A percentile compares a stretch with the other conserved stretches of the same genome.
phyloP scores from a whole-genome alignment of 2,888 invertebrate species.

The Graphium colonna region DNA sequence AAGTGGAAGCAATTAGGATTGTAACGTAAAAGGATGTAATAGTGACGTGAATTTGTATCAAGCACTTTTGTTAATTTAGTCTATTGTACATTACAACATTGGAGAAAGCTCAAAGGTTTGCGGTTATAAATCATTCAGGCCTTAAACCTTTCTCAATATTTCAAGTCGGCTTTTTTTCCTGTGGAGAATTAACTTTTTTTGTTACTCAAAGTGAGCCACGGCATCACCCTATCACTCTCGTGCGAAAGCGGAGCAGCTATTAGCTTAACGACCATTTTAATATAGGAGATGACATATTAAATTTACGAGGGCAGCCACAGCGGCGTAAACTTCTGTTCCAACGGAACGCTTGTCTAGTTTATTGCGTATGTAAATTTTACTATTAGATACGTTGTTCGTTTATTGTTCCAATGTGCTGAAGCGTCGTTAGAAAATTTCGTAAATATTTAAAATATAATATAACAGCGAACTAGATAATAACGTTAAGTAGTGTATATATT shows the following conservation, averaged over 20 bases:
- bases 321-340: slow-evolving; percentile 63
- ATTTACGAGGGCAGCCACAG: slow-evolving; percentile 73
- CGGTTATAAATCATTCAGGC: slow-evolving; percentile 16
- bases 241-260: slow-evolving; percentile 68
- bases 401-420: slow-evolving; percentile 29
- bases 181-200: slow-evolving; percentile 38
- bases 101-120: slow-evolving; percentile 1
- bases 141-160: slow-evolving; percentile 16
- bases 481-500: no score
- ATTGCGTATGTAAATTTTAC: slow-evolving; percentile 70
- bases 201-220: slow-evolving; percentile 52
- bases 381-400: slow-evolving; percentile 65
- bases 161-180: slow-evolving; percentile 25
- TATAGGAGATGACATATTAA: slow-evolving; percentile 78
- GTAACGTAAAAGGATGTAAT: slow-evolving; percentile 72
- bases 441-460: not conserved
- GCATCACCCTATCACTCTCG: slow-evolving; percentile 60
- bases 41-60: slow-evolving; percentile 68
- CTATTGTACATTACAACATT: not conserved
- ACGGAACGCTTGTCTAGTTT: slow-evolving; percentile 68
- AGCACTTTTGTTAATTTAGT: slow-evolving; percentile 30
- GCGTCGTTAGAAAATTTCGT: not conserved
- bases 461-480: no score
- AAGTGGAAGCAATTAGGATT: slow-evolving; percentile 72
- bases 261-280: slow-evolving; percentile 79